Conservation (phyloP, 2,888 invertebrate species). For the Chorisops tibialis region DNA sequence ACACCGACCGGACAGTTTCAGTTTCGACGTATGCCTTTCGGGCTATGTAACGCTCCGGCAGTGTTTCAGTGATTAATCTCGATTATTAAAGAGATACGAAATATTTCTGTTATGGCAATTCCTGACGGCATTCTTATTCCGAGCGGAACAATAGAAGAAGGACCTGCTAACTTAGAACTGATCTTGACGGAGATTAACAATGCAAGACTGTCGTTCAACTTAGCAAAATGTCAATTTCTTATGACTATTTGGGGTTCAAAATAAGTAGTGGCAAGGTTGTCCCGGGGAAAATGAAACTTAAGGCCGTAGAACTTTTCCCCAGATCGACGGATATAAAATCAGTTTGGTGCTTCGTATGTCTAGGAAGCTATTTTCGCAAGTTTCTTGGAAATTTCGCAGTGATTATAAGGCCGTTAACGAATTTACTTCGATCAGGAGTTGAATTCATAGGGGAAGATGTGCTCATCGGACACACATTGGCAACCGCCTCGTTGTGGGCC, state of each 20-base stretch:
- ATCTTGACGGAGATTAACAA: not conserved
- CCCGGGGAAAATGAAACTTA: not conserved
- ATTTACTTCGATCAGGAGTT: conserved; percentile 11
- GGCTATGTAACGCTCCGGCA: not conserved
- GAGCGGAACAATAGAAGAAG: conserved; percentile 29
- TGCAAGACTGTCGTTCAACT: conserved; percentile 40
- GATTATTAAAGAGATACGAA: not conserved
- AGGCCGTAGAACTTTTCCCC: not conserved
- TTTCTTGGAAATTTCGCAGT: conserved; percentile 1
- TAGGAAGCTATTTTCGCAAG: conserved; percentile 4
- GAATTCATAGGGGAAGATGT: no score
- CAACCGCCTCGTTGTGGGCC: no score
- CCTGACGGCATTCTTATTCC: conserved; percentile 34
- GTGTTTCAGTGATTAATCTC: not conserved
- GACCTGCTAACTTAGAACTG: not conserved
- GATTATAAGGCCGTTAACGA: conserved; percentile 1
- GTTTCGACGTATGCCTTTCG: conserved; percentile 23
- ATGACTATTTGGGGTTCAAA: not conserved
- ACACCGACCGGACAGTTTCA: conserved; percentile 33
- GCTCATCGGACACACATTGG: no score
- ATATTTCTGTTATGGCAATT: conserved; percentile 33
- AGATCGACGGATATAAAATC: not conserved
- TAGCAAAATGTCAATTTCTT: conserved; percentile 22
- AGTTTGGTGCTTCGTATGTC: conserved; percentile 2
- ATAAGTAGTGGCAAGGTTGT: not conserved